phyloP scores from a whole-genome alignment of 1,140 invertebrate genomes.

The Brachionus rubens region DNA sequence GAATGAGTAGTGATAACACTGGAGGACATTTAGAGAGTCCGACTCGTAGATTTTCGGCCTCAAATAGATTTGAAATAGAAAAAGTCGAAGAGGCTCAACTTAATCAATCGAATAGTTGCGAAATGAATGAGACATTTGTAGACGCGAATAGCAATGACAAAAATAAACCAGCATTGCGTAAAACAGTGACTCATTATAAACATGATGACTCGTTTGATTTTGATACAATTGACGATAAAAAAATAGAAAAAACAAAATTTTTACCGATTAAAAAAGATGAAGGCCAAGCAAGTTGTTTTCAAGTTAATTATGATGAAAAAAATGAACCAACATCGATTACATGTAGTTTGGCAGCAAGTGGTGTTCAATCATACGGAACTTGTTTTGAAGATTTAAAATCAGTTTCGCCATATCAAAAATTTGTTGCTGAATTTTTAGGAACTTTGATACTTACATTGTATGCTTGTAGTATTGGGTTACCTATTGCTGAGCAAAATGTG shows the following conservation, averaged over 20 bases:
- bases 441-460: conserved; percentile 29
- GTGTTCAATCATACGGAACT: not conserved
- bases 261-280: not conserved
- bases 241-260: not conserved
- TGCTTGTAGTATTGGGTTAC: not conserved
- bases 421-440: conserved; percentile 15
- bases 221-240: not conserved
- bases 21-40: not conserved
- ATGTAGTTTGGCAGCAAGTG: not conserved
- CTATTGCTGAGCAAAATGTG: not conserved
- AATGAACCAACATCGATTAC: conserved; percentile 14
- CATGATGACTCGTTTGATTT: not conserved
- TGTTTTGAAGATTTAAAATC: conserved; percentile 25
- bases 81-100: not conserved
- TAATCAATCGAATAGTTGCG: not conserved
- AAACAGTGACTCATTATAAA: not conserved
- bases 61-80: not conserved
- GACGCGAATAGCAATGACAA: not conserved
- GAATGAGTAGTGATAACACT: not conserved
- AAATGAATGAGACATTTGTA: not conserved
- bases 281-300: not conserved
- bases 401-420: conserved; percentile 10
- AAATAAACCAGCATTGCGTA: not conserved
- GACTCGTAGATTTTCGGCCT: not conserved
- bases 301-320: conserved; percentile 25